Evolutionary conservation across 1,140 invertebrate genomes (phyloP), one percentile per base, ranked within the genome.

Genomic region (Musca vetustissima): DNA sequence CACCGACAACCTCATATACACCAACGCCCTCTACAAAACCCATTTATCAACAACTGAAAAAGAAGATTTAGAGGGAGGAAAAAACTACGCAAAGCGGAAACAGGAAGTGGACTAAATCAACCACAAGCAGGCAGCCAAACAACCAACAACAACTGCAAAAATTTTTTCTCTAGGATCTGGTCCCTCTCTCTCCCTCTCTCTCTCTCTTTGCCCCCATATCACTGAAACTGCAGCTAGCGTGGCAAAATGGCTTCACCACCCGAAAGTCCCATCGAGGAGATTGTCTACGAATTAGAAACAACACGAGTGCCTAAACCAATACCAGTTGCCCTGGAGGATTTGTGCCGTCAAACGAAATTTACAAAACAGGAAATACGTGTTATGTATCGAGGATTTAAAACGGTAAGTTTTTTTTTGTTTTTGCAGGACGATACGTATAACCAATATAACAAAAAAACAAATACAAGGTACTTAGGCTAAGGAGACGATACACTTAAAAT

Each of bases 361-460:
- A 93, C 93, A 14, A 88, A 93, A 76, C 95, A 96, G 83, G 96
- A 98, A 85, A 95, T 98, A 70, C 89, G 96, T 70, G 93, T 97
- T 74, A 97, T 98, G 93, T 98, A 98, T 83, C 87, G 96, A 72
- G 96, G 96, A 71, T 98, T 98, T 83, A 98, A 98, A 85, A 96
- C 97, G 91, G 95, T 97, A 83, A 86, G 86, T n/a, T n/a, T n/a
- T n/a, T n/a, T n/a, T n/a, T n/a, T n/a, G n/a, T n/a, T n/a, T n/a
- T n/a, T n/a, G n/a, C n/a, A n/a, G n/a, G n/a, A n/a, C n/a, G n/a
- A n/a, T n/a, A n/a, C n/a, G n/a, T n/a, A n/a, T n/a, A n/a, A n/a
- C n/a, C n/a, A n/a, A n/a, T n/a, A n/a, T n/a, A n/a, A n/a, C n/a
- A n/a, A n/a, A n/a, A n/a, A n/a, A n/a, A n/a, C n/a, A n/a, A n/a